Conservation (phyloP, 2,113 vertebrate genomes). For the Xiphorhynchus elegans region DNA sequence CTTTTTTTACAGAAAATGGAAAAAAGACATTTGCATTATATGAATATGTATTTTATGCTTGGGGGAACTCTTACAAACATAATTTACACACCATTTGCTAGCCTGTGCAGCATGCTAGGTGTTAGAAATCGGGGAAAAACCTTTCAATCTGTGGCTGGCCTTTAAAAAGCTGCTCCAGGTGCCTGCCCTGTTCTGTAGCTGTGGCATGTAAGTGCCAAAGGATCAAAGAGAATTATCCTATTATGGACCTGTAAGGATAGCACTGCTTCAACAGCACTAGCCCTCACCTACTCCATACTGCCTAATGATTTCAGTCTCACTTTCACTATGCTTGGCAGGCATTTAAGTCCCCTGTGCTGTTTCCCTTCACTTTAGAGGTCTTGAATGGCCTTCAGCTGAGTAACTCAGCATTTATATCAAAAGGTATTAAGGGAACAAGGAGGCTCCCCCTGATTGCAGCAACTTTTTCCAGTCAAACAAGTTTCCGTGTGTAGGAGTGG, state of each 20-base stretch:
- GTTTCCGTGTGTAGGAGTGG: background rate
- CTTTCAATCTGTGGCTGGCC: background rate
- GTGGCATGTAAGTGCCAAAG: background rate
- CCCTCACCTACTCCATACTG: background rate
- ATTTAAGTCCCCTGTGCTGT: background rate
- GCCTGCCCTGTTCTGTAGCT: background rate
- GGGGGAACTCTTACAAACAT: background rate
- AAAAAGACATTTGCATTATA: constrained; percentile 38
- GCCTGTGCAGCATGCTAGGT: background rate
- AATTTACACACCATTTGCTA: constrained; percentile 37
- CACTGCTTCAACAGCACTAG: background rate
- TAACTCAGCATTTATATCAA: background rate
- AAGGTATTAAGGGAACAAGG: background rate
- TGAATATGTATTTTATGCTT: constrained; percentile 44
- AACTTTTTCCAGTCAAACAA: background rate
- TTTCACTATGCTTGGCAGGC: background rate
- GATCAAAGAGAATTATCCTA: background rate
- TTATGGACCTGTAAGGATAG: background rate
- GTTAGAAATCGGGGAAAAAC: background rate
- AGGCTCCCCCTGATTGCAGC: background rate
- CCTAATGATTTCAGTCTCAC: background rate
- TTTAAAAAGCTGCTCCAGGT: background rate
- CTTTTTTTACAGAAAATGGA: constrained; percentile 35
- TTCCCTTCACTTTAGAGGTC: background rate
- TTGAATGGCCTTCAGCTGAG: background rate